Conservation (phyloP, 2,888 invertebrate species). For the Neuroscelio doddi region DNA sequence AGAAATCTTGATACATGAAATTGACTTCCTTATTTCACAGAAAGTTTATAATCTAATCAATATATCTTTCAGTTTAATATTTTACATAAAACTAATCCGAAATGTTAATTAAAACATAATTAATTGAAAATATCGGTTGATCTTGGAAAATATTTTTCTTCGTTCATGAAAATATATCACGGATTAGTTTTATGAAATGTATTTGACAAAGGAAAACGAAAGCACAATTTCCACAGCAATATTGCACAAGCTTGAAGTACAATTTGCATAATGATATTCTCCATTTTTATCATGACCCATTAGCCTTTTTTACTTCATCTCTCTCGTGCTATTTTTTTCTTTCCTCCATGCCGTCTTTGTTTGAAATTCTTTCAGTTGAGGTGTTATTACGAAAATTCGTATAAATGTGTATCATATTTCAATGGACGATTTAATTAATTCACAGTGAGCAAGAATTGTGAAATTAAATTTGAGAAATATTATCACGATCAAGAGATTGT, state of each 20-base stretch:
- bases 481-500: too few species aligned
- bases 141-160: too few species aligned
- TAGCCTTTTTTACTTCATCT: conserved; percentile 35
- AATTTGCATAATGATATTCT: conserved; percentile 43
- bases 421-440: conserved; percentile 25
- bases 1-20: neutral
- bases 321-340: conserved; percentile 8
- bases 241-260: conserved; percentile 28
- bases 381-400: conserved; percentile 19
- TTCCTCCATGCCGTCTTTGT: conserved; percentile 11
- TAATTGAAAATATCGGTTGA: too few species aligned
- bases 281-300: conserved; percentile 41
- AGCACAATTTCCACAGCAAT: conserved; percentile 35
- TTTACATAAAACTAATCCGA: too few species aligned
- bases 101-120: too few species aligned
- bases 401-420: conserved; percentile 32
- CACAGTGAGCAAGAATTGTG: too few species aligned
- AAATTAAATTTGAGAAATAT: too few species aligned
- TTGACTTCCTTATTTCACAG: neutral
- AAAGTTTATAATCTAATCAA: conserved; percentile 18
- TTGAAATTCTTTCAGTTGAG: conserved; percentile 16
- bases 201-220: conserved; percentile 32
- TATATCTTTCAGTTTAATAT: too few species aligned
- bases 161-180: too few species aligned
- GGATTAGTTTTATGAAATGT: conserved; percentile 23